These are phyloP conservation scores for Nannoperca obscura DNA, from an alignment of 2,797 vertebrate genomes.

Conservation along the genomic window DNA sequence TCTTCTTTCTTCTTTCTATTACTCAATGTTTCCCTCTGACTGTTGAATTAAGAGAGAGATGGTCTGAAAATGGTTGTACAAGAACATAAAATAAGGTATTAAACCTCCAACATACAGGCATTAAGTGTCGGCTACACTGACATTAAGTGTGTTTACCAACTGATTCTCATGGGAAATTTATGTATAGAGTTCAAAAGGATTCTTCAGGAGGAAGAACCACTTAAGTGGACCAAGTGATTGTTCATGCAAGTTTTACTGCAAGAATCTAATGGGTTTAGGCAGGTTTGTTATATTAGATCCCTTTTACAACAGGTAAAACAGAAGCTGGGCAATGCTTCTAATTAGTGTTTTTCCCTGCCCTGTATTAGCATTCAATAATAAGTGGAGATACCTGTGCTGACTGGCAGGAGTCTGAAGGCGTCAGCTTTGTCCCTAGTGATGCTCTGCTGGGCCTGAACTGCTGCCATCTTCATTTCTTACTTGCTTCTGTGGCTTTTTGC, in stretches of 20 bases:
- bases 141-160: constrained; percentile 7
- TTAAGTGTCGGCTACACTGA: background rate
- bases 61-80: background rate
- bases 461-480: background rate
- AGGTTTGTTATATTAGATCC: background rate
- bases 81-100: constrained; percentile 1
- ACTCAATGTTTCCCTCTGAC: background rate
- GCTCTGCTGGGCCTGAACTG: background rate
- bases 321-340: no score
- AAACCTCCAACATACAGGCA: background rate
- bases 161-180: background rate
- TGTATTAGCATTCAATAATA: background rate
- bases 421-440: background rate
- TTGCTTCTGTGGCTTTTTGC: background rate
- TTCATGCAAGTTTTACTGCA: background rate
- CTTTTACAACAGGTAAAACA: background rate
- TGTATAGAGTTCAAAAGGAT: background rate
- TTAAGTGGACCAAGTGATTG: background rate
- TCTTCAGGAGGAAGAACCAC: background rate
- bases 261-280: background rate
- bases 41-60: constrained; percentile 9
- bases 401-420: no score
- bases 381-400: background rate
- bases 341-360: background rate
- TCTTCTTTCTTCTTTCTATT: background rate